phyloP scores from a whole-genome alignment of 2,113 vertebrate species.

The Vidua chalybeata region DNA sequence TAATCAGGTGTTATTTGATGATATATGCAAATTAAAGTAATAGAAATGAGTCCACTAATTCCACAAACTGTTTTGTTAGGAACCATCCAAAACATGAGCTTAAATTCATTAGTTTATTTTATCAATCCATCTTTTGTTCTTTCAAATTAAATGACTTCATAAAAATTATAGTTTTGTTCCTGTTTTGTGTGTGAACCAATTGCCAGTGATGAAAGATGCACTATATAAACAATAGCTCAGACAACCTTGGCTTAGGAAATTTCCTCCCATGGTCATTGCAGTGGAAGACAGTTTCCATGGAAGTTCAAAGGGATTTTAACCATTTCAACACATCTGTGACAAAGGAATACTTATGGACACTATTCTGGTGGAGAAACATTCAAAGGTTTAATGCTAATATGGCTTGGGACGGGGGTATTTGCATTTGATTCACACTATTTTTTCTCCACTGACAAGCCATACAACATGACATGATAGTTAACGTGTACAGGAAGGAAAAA shows the following conservation, averaged over 20 bases:
- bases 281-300: constrained; percentile 86
- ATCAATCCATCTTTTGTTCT: constrained; percentile 71
- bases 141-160: constrained; percentile 60
- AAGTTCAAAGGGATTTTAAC: constrained; percentile 79
- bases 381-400: constrained; percentile 61
- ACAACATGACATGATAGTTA: constrained; percentile 66
- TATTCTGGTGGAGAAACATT: constrained; percentile 55
- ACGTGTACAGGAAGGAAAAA: constrained; percentile 71
- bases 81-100: constrained; percentile 71
- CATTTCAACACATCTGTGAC: constrained; percentile 63
- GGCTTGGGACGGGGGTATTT: constrained; percentile 49
- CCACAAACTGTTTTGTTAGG: constrained; percentile 71
- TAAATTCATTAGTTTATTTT: constrained; percentile 66
- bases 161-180: constrained; percentile 61
- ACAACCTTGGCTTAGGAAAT: constrained; percentile 70
- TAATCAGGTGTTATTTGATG: constrained; percentile 73
- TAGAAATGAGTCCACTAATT: constrained; percentile 73
- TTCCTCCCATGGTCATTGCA: constrained; percentile 79
- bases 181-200: constrained; percentile 62
- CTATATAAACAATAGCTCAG: constrained; percentile 62
- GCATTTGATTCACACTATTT: constrained; percentile 32
- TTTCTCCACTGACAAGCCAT: constrained; percentile 62
- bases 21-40: constrained; percentile 75
- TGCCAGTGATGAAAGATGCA: constrained; percentile 59
- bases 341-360: constrained; percentile 51